Evolutionary conservation across 2,797 vertebrate genomes (phyloP), one percentile per base, ranked within the genome.

Genomic region (Enteromius thamalakanensis): DNA sequence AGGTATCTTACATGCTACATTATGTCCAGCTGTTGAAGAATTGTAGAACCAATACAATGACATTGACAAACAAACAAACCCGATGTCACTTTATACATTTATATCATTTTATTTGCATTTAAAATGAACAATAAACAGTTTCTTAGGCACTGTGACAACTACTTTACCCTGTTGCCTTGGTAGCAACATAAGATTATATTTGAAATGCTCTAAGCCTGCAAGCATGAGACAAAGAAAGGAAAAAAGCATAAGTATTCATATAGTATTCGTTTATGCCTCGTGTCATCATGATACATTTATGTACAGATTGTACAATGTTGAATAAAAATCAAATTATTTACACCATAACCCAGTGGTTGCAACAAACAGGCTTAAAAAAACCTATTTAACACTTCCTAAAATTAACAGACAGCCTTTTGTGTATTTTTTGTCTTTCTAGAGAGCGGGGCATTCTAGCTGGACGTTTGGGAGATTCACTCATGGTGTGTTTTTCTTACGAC

Each of bases 401-500:
- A 79, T 80, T 51, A 64, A 83, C 40, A 55, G 42, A 42, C 69
- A 62, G 51, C 17, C n/a, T 81, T 80, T 86, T 90, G 62, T 89
- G 51, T 86, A 72, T 85, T 85, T 47, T 93, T 90, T 93, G 89
- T 92, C 87, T 86, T 95, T 96, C 90, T 94, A 99, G 98, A 99
- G 96, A 95, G 96, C 96, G 14, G 96, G 97, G 91, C 97, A 98
- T 90, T 96, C 97, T 4, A 96, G 96, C 89, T 95, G 97, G 96
- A 96, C 96, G 90, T 98, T 99, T 81, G 97, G 97, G 94, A 95
- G 97, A 93, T 96, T 99, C 91, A 97, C 97, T 95, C 97, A 99
- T 98, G 98, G 98, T 99, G 98, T 97, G 98, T 99, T 80, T 81
- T 85, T 75, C n/a, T 70, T 60, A 49, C 1, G 15, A 65, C 32